Evolutionary conservation across 2,113 vertebrate genomes (phyloP).

Genomic region (Halcyon malimbica): DNA sequence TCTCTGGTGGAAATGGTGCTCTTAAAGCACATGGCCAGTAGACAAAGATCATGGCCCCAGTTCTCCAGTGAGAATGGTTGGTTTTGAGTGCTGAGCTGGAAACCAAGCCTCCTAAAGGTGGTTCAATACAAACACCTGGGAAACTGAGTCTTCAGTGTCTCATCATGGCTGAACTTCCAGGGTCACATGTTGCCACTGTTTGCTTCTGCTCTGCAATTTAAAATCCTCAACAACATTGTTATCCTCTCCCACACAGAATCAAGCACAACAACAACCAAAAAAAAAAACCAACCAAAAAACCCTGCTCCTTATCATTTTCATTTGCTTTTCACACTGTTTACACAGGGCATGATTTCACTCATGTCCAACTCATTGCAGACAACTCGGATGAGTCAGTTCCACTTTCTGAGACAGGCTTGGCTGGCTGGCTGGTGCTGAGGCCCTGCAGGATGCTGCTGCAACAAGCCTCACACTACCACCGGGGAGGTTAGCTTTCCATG

Average conservation of each 20-base stretch:
- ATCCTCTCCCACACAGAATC: background rate
- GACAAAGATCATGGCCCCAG: background rate
- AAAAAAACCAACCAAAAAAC: background rate
- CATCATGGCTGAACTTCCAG: background rate
- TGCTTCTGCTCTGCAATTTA: constrained; percentile 5
- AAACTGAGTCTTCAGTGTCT: background rate
- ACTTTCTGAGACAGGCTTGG: background rate
- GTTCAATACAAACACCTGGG: background rate
- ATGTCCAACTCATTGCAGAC: background rate
- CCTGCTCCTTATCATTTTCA: background rate
- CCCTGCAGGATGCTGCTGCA: background rate
- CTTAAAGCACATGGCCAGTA: background rate
- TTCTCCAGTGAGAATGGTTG: background rate
- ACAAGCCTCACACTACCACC: background rate
- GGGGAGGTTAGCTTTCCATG: background rate
- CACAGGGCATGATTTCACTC: constrained; percentile 2
- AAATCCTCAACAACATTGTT: background rate
- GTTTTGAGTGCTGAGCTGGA: background rate
- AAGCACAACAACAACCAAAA: background rate
- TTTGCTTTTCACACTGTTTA: constrained; percentile 46
- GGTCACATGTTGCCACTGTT: background rate
- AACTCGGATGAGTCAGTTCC: constrained; percentile 37
- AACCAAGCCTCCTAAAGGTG: background rate
- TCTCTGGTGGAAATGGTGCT: background rate
- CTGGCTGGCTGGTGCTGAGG: background rate